Conservation (phyloP, 2,888 invertebrate genomes). For the Mythimna loreyi region DNA sequence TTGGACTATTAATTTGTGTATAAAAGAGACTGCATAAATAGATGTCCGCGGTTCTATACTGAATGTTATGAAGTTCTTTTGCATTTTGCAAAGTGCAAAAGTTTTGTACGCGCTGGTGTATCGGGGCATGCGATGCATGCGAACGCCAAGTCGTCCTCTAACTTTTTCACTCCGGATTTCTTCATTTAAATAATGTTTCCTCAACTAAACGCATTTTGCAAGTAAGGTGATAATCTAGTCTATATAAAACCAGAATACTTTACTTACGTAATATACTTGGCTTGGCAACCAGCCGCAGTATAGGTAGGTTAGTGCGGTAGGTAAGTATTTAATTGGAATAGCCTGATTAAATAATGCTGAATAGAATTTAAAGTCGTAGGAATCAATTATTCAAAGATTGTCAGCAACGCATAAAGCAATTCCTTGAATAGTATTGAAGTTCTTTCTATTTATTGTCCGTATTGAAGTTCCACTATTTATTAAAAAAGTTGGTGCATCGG, state of each 20-base stretch:
- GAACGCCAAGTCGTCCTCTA: conserved; percentile 75
- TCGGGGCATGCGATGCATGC: conserved; percentile 80
- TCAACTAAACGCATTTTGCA: conserved; percentile 74
- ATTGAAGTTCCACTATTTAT: conserved; percentile 69
- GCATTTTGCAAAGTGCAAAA: conserved; percentile 86
- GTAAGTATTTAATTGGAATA: conserved; percentile 10
- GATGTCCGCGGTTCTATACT: conserved; percentile 71
- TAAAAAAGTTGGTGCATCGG: conserved; percentile 69
- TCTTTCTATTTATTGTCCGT: conserved; percentile 66
- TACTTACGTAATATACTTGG: conserved; percentile 2
- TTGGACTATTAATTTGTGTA: conserved; percentile 67
- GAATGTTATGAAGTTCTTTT: conserved; percentile 82
- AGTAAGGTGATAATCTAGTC: conserved; percentile 49
- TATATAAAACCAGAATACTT: conserved; percentile 22
- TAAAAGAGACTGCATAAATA: conserved; percentile 69
- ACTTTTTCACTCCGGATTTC: conserved; percentile 82
- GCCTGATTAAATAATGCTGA: conserved; percentile 7
- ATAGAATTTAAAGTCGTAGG: conserved; percentile 16
- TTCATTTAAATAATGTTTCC: conserved; percentile 81
- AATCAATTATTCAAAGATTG: conserved; percentile 55
- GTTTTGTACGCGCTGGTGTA: conserved; percentile 80
- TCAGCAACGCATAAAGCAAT: conserved; percentile 52
- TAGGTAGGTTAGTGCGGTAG: neutral
- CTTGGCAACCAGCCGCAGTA: neutral
- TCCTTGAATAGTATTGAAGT: conserved; percentile 64